phyloP scores from a whole-genome alignment of 2,888 invertebrate genomes.

The Chrysolina haemoptera region DNA sequence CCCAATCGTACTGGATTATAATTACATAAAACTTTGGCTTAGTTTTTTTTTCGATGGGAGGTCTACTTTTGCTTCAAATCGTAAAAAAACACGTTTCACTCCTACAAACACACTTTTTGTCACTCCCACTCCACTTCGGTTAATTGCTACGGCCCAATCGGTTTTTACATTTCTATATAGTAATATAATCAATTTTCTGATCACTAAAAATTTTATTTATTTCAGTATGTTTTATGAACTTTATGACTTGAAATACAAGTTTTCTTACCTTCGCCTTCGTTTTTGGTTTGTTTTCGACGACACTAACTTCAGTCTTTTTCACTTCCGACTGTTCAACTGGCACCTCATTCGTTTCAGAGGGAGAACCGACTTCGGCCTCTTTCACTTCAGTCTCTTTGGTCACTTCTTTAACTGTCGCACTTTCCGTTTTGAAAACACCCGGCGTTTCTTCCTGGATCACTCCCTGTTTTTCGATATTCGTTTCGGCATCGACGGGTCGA shows the following conservation, averaged over 20 bases:
- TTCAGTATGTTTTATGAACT: too few species aligned
- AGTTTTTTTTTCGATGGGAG: too few species aligned
- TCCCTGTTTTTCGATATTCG: slow-evolving; percentile 54
- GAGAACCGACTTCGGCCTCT: slow-evolving; percentile 13
- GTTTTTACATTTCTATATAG: too few species aligned
- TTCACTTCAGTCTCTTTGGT: slow-evolving; percentile 31
- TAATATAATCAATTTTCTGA: too few species aligned
- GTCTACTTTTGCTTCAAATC: too few species aligned
- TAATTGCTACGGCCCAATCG: too few species aligned
- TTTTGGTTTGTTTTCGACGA: slow-evolving; percentile 33
- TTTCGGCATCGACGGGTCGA: slow-evolving; percentile 34
- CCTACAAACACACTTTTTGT: too few species aligned
- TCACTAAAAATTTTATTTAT: too few species aligned
- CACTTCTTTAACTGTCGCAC: slow-evolving; percentile 18
- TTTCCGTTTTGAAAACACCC: slow-evolving; percentile 55
- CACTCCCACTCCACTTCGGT: too few species aligned
- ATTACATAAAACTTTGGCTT: too few species aligned
- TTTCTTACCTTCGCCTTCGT: slow-evolving; percentile 37
- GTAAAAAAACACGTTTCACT: too few species aligned
- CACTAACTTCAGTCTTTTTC: slow-evolving; percentile 28
- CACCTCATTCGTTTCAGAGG: slow-evolving; percentile 19
- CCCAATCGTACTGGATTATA: too few species aligned
- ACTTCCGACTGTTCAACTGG: slow-evolving; percentile 27
- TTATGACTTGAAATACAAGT: neutral
- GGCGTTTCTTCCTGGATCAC: slow-evolving; percentile 60